Percentiles rank a stretch among this genome's conserved stretches.
Evolutionary conservation across 23 tunicate species (phyloP).

Genomic region (Phallusia fumigata): DNA sequence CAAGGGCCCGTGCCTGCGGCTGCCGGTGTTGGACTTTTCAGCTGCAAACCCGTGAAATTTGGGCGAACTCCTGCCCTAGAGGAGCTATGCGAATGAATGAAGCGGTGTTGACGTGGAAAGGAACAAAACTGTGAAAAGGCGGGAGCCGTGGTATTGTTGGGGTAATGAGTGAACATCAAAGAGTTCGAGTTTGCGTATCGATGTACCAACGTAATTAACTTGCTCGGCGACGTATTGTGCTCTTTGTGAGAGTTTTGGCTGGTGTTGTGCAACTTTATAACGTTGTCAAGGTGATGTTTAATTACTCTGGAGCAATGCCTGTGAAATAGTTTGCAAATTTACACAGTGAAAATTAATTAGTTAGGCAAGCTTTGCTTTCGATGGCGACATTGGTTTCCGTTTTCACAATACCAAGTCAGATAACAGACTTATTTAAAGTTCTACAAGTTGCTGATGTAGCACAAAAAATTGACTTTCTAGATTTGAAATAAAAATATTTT

Average conservation of each 20-base stretch:
- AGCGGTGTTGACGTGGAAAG: background rate
- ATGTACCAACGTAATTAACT: no score
- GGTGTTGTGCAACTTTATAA: background rate
- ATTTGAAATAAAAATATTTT: no score
- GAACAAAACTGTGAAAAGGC: background rate
- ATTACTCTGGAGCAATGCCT: background rate
- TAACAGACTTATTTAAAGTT: no score
- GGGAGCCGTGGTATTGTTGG: background rate
- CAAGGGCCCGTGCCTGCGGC: background rate
- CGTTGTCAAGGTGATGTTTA: slow-evolving; percentile 1
- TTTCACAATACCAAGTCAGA: no score
- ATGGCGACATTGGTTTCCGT: no score
- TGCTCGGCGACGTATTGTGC: background rate
- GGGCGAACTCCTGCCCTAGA: background rate
- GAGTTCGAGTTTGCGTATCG: background rate
- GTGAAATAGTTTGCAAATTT: no score
- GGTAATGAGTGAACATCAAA: background rate
- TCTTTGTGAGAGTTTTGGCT: background rate
- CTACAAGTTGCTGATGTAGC: no score
- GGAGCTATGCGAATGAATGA: background rate
- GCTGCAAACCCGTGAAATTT: background rate
- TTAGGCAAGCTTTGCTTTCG: no score
- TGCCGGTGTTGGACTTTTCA: background rate
- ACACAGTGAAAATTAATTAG: no score
- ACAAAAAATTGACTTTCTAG: no score